These are phyloP conservation scores for Apamea monoglypha DNA, from an alignment of 2,888 invertebrate genomes.

Conservation along the genomic window DNA sequence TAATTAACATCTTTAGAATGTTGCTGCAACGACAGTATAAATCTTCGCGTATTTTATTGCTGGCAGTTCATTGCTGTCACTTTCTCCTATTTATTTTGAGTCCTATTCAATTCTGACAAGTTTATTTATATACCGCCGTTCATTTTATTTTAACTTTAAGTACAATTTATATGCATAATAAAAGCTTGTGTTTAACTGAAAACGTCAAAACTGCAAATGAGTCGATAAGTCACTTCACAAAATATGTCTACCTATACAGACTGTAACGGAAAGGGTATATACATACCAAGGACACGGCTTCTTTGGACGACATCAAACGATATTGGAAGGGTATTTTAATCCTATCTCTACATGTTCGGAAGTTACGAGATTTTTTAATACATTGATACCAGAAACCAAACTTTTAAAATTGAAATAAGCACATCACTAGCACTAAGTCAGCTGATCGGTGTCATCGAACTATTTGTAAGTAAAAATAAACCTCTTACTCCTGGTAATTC, in stretches of 20 bases:
- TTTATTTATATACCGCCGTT: not conserved
- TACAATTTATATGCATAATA: not conserved
- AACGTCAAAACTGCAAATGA: not conserved
- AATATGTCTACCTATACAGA: constrained; percentile 1
- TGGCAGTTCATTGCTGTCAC: not conserved
- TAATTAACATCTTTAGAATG: constrained; percentile 50
- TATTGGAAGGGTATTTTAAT: too few species aligned
- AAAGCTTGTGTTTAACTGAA: not conserved
- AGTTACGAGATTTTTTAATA: too few species aligned
- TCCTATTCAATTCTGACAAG: not conserved
- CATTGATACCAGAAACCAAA: too few species aligned
- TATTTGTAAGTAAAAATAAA: too few species aligned
- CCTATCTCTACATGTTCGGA: too few species aligned
- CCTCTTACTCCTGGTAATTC: too few species aligned
- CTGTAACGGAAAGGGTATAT: too few species aligned
- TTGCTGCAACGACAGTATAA: constrained; percentile 5
- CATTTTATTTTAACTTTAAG: not conserved
- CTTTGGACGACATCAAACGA: too few species aligned
- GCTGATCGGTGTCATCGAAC: too few species aligned
- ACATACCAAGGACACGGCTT: too few species aligned
- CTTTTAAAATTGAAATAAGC: too few species aligned
- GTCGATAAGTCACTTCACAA: not conserved
- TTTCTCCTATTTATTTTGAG: not conserved
- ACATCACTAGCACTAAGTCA: too few species aligned
- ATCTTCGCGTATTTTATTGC: constrained; percentile 17